Evolutionary conservation across 2,888 invertebrate genomes (phyloP).

Genomic region (Rotaria sp.): DNA sequence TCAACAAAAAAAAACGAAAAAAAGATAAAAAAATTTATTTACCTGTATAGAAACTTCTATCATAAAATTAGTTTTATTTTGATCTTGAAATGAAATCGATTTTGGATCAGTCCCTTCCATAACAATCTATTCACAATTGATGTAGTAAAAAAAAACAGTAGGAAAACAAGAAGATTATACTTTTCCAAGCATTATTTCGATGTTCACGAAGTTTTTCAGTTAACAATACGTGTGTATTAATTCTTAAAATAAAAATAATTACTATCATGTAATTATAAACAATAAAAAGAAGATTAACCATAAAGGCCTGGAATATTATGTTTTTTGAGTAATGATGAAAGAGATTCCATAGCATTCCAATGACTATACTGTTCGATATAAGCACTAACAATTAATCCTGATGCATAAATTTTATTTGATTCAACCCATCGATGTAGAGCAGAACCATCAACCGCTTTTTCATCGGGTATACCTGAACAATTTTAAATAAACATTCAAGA

Average conservation of each 20-base stretch:
- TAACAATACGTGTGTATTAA: slow-evolving; percentile 84
- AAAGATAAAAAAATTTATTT: background rate
- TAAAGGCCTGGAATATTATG: slow-evolving; percentile 75
- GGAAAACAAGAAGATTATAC: slow-evolving; percentile 45
- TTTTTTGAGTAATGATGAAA: slow-evolving; percentile 74
- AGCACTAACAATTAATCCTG: slow-evolving; percentile 83
- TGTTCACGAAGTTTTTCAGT: slow-evolving; percentile 82
- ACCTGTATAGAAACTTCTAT: slow-evolving; percentile 62
- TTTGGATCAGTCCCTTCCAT: slow-evolving; percentile 53
- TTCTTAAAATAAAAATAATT: slow-evolving; percentile 58
- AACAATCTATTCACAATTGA: slow-evolving; percentile 55
- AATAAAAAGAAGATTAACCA: slow-evolving; percentile 45
- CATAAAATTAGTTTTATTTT: slow-evolving; percentile 79
- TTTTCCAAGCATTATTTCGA: slow-evolving; percentile 74
- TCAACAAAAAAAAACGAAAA: background rate
- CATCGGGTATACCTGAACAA: slow-evolving; percentile 1
- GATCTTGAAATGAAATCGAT: slow-evolving; percentile 64
- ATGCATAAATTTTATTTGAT: slow-evolving; percentile 79
- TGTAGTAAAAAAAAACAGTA: slow-evolving; percentile 32
- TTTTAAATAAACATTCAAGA: background rate
- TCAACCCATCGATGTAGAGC: slow-evolving; percentile 72
- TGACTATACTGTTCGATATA: slow-evolving; percentile 77
- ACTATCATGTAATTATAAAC: background rate
- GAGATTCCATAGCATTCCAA: slow-evolving; percentile 73
- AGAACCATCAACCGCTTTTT: slow-evolving; percentile 64